These are phyloP conservation scores for Aphelenchoides avenae DNA, from an alignment of 1,140 invertebrate genomes.

Conservation along the genomic window DNA sequence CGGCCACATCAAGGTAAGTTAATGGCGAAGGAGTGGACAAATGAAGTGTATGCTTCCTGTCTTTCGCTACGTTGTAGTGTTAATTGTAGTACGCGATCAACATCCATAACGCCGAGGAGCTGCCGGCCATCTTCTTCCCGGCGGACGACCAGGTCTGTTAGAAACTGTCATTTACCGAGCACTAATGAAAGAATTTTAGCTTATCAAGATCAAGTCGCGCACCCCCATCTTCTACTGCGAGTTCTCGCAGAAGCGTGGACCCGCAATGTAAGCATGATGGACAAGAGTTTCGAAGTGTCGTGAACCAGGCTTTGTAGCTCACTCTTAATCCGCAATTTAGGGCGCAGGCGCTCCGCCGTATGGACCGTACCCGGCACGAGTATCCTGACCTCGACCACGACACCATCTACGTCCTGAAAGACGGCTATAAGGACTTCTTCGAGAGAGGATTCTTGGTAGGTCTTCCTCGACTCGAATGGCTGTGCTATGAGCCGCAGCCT, in stretches of 20 bases:
- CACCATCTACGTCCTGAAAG: constrained; percentile 86
- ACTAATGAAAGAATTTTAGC: too few relatives aligned
- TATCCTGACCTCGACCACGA: constrained; percentile 86
- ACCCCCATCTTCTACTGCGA: constrained; percentile 96
- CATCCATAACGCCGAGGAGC: constrained; percentile 20
- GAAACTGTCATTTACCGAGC: too few relatives aligned
- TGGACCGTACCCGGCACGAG: constrained; percentile 76
- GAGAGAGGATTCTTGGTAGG: too few relatives aligned
- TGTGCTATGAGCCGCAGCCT: too few relatives aligned
- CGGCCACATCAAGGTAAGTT: constrained; percentile 78
- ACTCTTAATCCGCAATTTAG: too few relatives aligned
- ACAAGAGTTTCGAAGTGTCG: too few relatives aligned
- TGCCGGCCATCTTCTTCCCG: constrained; percentile 40
- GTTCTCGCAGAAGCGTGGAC: constrained; percentile 89
- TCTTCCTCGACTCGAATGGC: too few relatives aligned
- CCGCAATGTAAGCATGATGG: constrained; percentile 78
- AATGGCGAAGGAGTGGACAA: too few relatives aligned
- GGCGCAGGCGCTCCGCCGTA: constrained; percentile 75
- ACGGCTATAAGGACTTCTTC: constrained; percentile 86
- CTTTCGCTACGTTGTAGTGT: too few relatives aligned
- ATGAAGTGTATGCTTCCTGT: too few relatives aligned
- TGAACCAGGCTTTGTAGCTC: too few relatives aligned
- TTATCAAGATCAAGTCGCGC: constrained; percentile 64
- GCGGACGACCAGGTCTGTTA: neutral
- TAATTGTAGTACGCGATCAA: constrained; percentile 44